Evolutionary conservation across 2,797 vertebrate species (phyloP), one percentile per base, ranked within the genome.

Genomic region (Enteromius fasciolatus): DNA sequence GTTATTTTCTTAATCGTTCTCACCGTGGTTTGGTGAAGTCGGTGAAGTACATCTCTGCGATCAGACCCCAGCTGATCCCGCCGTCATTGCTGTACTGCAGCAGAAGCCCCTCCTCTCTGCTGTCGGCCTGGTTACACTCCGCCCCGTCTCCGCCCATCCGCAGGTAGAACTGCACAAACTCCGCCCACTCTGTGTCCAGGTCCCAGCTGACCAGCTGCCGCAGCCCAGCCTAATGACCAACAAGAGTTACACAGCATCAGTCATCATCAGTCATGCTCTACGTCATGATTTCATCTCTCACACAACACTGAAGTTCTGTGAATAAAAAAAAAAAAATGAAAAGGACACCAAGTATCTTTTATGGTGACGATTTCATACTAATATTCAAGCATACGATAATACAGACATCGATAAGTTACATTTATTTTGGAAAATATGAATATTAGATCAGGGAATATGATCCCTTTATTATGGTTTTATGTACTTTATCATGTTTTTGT

Each of bases 31-130:
- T 98, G 89, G 95, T 98, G 92, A 99, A 99, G 93, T 99, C 98
- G n/a, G 97, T 98, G 92, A 99, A 99, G 92, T 99, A 99, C 98
- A 99, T 98, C 93, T 99, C 98, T 14, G 97, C 96, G 5, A 99
- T 96, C 33, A 99, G 95, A 54, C 96, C 96, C 98, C 98, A 99
- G 92, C 93, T 98, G 90, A 99, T 98, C 31, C 98, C 98, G 0
- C 98, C 98, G 0, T 99, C 96, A 39, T 97, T 98, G 88, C 98
- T 99, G 92, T 97, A 99, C 88, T 99, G 98, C 74, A 99, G 88
- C 79, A 99, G 92, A 59, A 99, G 93, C 3, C 98, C 97, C 88
- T 99, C 98, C 88, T 99, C 98, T 83, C 98, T 93, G 93, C 96
- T 99, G 91, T 99, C 98, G 0, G 97, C 97, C 87, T 94, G 96